phyloP scores from a whole-genome alignment of 92 coral and sea anemone species.

The Siderastrea radians region DNA sequence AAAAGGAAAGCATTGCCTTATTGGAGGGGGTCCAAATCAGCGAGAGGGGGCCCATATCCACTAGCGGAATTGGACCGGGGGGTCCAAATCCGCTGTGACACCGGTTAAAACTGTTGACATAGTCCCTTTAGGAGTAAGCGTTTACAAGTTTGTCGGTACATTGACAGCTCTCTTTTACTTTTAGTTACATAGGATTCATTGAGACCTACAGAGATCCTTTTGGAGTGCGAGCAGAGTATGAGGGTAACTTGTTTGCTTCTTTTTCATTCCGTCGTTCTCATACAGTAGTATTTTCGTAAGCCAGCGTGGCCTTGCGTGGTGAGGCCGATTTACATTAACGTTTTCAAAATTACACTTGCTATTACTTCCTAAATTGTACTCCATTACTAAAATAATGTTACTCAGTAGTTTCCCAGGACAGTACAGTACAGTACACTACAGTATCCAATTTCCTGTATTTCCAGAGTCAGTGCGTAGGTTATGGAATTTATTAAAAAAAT shows the following conservation, averaged over 20 bases:
- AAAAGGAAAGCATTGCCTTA: too few relatives aligned
- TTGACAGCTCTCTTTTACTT: background rate
- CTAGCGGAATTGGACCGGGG: too few relatives aligned
- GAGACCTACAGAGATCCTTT: slow-evolving; percentile 97
- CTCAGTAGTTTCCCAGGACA: background rate
- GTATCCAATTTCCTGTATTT: background rate
- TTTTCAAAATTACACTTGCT: too few relatives aligned
- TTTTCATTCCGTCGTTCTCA: background rate
- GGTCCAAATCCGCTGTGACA: too few relatives aligned
- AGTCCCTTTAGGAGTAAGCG: too few relatives aligned
- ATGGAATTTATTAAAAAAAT: background rate
- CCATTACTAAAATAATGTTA: too few relatives aligned
- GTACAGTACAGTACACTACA: background rate
- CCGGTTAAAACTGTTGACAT: too few relatives aligned
- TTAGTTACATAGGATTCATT: slow-evolving; percentile 96
- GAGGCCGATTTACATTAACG: background rate
- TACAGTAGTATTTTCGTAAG: background rate
- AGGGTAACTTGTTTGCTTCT: slow-evolving; percentile 58
- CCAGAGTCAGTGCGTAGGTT: background rate
- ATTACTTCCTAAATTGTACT: background rate
- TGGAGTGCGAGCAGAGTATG: slow-evolving; percentile 98
- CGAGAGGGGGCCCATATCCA: too few relatives aligned
- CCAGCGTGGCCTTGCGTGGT: background rate
- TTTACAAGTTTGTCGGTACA: too few relatives aligned
- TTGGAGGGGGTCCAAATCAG: too few relatives aligned